These are phyloP conservation scores for Ataeniobius toweri DNA, from an alignment of 2,797 vertebrate species.

Conservation along the genomic window DNA sequence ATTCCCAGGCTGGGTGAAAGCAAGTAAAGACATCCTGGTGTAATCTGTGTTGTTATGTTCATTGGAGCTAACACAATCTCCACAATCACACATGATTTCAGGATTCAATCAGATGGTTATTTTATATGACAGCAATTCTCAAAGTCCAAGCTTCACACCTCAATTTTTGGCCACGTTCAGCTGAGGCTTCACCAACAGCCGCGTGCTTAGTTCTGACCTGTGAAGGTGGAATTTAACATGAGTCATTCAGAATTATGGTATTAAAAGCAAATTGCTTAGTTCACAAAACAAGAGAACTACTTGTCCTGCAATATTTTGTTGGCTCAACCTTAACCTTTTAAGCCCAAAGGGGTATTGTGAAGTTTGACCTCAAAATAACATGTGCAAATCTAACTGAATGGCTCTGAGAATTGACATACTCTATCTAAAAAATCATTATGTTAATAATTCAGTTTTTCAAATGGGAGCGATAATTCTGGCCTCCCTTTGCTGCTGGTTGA, in stretches of 20 bases:
- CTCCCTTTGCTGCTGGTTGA: too few species aligned
- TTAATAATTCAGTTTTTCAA: too few species aligned
- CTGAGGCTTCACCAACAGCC: neutral
- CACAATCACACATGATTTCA: slow-evolving; percentile 56
- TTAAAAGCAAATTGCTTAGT: neutral
- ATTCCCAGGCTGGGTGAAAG: slow-evolving; percentile 52
- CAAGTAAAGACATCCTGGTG: slow-evolving; percentile 38
- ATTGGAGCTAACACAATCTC: slow-evolving; percentile 55
- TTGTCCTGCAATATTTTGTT: neutral
- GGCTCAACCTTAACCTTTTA: neutral
- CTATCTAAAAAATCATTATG: too few species aligned
- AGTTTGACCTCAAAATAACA: too few species aligned
- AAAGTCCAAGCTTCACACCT: neutral
- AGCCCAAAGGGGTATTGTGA: too few species aligned
- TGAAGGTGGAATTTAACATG: neutral
- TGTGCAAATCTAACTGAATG: too few species aligned
- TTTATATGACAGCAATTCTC: slow-evolving; percentile 35
- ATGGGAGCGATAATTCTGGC: too few species aligned
- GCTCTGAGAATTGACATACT: too few species aligned
- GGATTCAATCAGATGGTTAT: slow-evolving; percentile 46
- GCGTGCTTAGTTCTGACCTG: neutral
- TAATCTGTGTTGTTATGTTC: slow-evolving; percentile 49
- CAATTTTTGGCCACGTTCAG: neutral
- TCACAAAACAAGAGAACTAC: neutral
- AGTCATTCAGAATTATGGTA: neutral